Base-by-base conservation (phyloP, 1,140 invertebrate genomes). In the Drosophila simulans region DNA sequence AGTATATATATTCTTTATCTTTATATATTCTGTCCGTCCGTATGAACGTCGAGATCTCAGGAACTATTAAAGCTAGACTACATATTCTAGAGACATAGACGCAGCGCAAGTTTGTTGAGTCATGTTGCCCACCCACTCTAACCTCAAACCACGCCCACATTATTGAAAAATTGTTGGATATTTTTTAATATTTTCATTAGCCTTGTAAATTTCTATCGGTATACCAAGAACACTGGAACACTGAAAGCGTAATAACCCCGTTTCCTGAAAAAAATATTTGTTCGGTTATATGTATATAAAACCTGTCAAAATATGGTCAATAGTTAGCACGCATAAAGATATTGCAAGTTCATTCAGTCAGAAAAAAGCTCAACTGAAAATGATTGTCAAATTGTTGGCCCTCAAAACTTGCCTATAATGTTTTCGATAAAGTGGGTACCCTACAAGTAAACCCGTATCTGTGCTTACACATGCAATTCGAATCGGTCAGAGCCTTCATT, bases 321-420 rank as follows among this genome's bases (percentile, higher is more conserved):
- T 37, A 54, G 34, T 40, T 43, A 34, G 12, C 39, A n/a, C 48
- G 25, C 42, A 77, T 77, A 46, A 58, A 25, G 7, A 10, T 31
- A 35, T 48, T 43, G 54, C 81, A 55, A 71, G 42, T 66, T 49
- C 27, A 65, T 49, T 58, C 34, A 55, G 49, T 55, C 64, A 43
- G 42, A 13, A 69, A 45, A 45, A 71, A 46, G 58, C 43, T 42
- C 31, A 64, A 54, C 54, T 58, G 77, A 80, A 69, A 69, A 76
- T 49, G 79, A 40, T 56, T 49, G 43, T 42, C 43, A 72, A 59
- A 59, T 58, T 46, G 49, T 37, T 17, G 64, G 49, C 81, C 81
- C 81, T 84, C 62, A 85, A 77, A 84, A 62, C 73, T 86, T 81
- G 77, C 77, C 72, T 63, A 77, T 85, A 63, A 77, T 79, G 65